These are phyloP conservation scores for Cyrtonyx montezumae DNA, from an alignment of 2,113 vertebrate species.

Conservation along the genomic window DNA sequence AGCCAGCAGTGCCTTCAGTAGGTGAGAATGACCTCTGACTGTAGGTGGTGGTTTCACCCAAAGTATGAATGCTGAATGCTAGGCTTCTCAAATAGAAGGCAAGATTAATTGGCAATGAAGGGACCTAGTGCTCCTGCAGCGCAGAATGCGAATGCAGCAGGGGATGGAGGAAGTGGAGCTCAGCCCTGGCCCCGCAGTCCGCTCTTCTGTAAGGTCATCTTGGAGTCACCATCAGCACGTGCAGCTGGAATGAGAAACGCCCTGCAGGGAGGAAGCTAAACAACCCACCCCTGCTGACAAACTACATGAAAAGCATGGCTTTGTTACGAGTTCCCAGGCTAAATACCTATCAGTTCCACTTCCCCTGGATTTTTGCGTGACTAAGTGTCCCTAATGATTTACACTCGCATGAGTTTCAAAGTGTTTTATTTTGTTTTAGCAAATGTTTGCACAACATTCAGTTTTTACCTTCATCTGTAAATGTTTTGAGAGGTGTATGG, in stretches of 20 bases:
- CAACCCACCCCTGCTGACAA: neutral
- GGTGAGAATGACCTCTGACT: neutral
- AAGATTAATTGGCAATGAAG: neutral
- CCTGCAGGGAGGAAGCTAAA: neutral
- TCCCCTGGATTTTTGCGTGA: neutral
- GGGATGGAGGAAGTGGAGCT: neutral
- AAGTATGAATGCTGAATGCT: neutral
- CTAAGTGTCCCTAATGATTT: neutral
- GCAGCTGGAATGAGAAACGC: neutral
- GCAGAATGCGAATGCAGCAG: neutral
- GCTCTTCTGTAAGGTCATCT: neutral
- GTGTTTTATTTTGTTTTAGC: neutral
- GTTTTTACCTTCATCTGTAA: neutral
- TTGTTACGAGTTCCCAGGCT: neutral
- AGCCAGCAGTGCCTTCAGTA: neutral
- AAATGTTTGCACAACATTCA: neutral
- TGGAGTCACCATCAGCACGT: neutral
- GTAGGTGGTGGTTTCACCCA: neutral
- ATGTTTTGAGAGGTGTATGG: accelerated
- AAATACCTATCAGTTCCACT: neutral
- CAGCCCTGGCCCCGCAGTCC: neutral
- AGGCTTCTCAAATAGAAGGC: neutral
- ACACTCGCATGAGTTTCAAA: neutral
- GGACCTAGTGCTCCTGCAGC: neutral
- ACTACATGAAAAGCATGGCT: neutral